Evolutionary conservation across 2,797 vertebrate genomes (phyloP), one percentile per base, ranked within the genome.

Genomic region (Eptatretus atami): DNA sequence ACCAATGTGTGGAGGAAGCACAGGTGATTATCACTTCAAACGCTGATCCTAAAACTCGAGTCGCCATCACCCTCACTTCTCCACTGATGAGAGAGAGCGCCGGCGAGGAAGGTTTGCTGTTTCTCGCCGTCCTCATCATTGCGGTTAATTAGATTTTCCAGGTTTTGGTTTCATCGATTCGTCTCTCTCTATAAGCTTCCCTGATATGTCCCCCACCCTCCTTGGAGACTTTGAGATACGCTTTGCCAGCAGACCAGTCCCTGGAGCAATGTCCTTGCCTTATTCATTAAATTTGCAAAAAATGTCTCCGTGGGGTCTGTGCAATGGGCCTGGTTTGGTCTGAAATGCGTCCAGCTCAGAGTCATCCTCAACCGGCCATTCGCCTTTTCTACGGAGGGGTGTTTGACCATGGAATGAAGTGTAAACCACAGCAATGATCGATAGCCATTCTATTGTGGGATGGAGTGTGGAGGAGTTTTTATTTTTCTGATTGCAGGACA

Each of bases 331-430:
- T 44, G 31, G 31, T 44, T 44, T 44, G 31, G 31, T 44, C 31
- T 44, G 31, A 44, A 44, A 44, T 44, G 31, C 31, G 31, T 44
- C 31, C 31, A 44, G 31, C 31, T 44, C 31, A 44, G 31, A 44
- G 31, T 44, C 31, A 5, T 44, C 31, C 31, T 44, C 31, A 44
- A 81, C 81, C 74, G 78, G 78, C 79, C 83, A 76, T 75, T 83
- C 81, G 77, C 80, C 79, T 78, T 74, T 75, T 80, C 78, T 82
- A 80, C 73, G 88, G 87, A 96, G 95, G 88, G 90, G 93, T 95
- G 95, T 96, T 95, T 96, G 90, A 96, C 90, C 88, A 96, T 84
- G 85, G 82, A 87, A 83, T 78, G 80, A 74, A 72, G 81, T 78
- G 78, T 83, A 86, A 86, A 82, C 84, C 82, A 76, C 79, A 92